These are phyloP conservation scores for Coreius guichenoti DNA, from an alignment of 2,797 vertebrate species.

Conservation along the genomic window DNA sequence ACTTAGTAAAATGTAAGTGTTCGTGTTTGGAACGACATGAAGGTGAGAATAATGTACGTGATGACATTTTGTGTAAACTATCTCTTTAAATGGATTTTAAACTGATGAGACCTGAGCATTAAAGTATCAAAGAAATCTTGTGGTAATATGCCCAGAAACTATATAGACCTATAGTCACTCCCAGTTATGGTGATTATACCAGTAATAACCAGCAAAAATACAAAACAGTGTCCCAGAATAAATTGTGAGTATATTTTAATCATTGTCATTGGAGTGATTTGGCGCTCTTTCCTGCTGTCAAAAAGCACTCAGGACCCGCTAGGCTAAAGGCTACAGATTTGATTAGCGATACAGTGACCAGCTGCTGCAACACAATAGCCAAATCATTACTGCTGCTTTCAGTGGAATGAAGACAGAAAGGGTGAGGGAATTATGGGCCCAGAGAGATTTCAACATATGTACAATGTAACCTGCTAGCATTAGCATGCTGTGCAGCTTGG, in stretches of 20 bases:
- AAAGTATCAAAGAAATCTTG: slow-evolving; percentile 14
- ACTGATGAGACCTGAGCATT: neutral
- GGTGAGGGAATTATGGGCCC: slow-evolving; percentile 64
- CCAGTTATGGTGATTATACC: slow-evolving; percentile 29
- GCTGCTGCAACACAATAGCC: slow-evolving; percentile 71
- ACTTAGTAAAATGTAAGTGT: neutral
- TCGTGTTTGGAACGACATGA: no score
- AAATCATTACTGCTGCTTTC: slow-evolving; percentile 76
- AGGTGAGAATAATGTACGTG: neutral
- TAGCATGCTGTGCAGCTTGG: slow-evolving; percentile 36
- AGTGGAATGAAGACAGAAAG: slow-evolving; percentile 78
- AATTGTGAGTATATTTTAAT: slow-evolving; percentile 56
- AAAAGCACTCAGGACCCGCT: slow-evolving; percentile 58
- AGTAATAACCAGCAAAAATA: slow-evolving; percentile 33
- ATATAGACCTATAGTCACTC: neutral
- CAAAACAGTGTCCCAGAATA: slow-evolving; percentile 40
- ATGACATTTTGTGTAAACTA: neutral
- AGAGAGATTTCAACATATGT: slow-evolving; percentile 57
- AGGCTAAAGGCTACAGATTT: slow-evolving; percentile 65
- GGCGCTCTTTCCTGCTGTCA: slow-evolving; percentile 51
- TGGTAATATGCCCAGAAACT: slow-evolving; percentile 4
- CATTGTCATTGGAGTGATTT: slow-evolving; percentile 53
- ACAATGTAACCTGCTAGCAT: slow-evolving; percentile 57
- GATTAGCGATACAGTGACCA: slow-evolving; percentile 72
- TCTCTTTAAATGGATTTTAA: neutral